Evolutionary conservation across 2,113 vertebrate genomes (phyloP).

Genomic region (Oreocharis arfaki): DNA sequence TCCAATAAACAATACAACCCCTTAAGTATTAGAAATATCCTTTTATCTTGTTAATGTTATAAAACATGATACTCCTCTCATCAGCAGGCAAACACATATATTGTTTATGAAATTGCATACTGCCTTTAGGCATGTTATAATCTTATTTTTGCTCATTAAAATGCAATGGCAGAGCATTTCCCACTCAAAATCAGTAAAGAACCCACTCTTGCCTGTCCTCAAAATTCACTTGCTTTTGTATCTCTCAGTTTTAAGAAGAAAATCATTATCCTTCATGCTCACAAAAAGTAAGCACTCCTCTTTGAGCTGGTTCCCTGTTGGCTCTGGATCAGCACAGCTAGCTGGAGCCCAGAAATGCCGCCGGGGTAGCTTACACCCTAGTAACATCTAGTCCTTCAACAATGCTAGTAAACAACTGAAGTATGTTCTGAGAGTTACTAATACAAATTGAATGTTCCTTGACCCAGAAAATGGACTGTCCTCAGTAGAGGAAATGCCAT

Average conservation of each 20-base stretch:
- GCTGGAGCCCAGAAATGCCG: neutral
- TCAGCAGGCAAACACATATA: neutral
- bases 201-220: neutral
- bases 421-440: neutral
- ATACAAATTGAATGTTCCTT: neutral
- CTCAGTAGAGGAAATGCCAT: neutral
- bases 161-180: neutral
- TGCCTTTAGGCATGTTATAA: neutral
- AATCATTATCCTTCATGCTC: neutral
- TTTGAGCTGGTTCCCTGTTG: neutral
- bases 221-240: neutral
- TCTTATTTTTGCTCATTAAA: conserved; percentile 15
- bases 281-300: neutral
- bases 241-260: neutral
- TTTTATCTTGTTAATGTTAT: neutral
- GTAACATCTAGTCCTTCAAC: neutral
- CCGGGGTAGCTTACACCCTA: neutral
- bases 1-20: neutral
- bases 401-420: neutral
- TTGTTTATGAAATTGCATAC: neutral
- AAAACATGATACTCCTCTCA: neutral
- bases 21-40: neutral
- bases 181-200: neutral
- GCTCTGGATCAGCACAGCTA: neutral
- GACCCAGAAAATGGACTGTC: neutral